phyloP scores from a whole-genome alignment of 2,797 vertebrate genomes.

The Enteromius viviparus region DNA sequence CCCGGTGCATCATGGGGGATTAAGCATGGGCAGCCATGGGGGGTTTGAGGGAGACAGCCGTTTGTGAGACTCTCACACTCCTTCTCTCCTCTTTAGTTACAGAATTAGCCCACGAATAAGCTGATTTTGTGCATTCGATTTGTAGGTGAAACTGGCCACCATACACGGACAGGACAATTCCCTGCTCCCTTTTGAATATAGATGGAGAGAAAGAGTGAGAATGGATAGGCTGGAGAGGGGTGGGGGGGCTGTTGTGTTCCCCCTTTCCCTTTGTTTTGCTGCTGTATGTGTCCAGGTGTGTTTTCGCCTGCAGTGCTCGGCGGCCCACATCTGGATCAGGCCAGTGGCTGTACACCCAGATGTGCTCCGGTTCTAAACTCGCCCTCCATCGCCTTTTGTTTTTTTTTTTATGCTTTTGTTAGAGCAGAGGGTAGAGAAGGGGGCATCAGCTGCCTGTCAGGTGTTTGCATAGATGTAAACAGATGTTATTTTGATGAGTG shows the following conservation, averaged over 20 bases:
- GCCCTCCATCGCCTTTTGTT: slow-evolving; percentile 32
- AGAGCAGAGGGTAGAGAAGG: slow-evolving; percentile 29
- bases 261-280: slow-evolving; percentile 48
- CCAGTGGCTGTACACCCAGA: slow-evolving; percentile 71
- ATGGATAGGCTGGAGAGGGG: background rate
- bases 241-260: background rate
- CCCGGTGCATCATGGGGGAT: slow-evolving; percentile 63
- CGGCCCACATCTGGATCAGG: slow-evolving; percentile 76
- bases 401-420: slow-evolving; percentile 52
- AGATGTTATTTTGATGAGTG: slow-evolving; percentile 82
- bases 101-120: slow-evolving; percentile 33
- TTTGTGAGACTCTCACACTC: slow-evolving; percentile 45
- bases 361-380: slow-evolving; percentile 67
- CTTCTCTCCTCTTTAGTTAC: slow-evolving; percentile 58
- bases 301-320: slow-evolving; percentile 63
- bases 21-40: slow-evolving; percentile 53
- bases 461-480: slow-evolving; percentile 75
- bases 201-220: background rate
- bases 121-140: slow-evolving; percentile 37
- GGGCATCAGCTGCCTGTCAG: slow-evolving; percentile 78
- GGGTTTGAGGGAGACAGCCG: slow-evolving; percentile 41
- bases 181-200: slow-evolving; percentile 8
- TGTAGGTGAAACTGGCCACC: slow-evolving; percentile 21
- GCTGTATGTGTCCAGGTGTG: slow-evolving; percentile 77
- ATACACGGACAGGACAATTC: slow-evolving; percentile 10